A percentile compares a stretch with the other conserved stretches of the same genome.
Evolutionary conservation across 2,888 invertebrate species (phyloP).

Genomic region (Boloria selene): DNA sequence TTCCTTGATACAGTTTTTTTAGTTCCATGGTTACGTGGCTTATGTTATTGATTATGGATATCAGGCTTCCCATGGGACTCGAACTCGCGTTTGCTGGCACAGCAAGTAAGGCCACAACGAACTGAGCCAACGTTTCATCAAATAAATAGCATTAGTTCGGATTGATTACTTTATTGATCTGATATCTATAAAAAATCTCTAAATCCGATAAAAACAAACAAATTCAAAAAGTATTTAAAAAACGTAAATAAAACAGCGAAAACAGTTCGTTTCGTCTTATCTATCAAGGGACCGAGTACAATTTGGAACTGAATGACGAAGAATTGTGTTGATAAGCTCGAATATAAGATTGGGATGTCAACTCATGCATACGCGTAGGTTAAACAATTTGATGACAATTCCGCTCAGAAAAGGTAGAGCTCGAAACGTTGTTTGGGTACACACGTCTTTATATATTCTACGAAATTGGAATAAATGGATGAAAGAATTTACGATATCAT

Average conservation of each 20-base stretch:
- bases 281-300: slow-evolving; percentile 44
- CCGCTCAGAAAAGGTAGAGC: slow-evolving; percentile 56
- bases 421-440: not conserved
- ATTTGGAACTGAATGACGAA: slow-evolving; percentile 57
- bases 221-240: not conserved
- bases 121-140: too few species aligned
- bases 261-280: slow-evolving; percentile 11
- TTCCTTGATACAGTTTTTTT: too few species aligned
- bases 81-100: too few species aligned
- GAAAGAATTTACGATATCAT: not conserved
- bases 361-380: slow-evolving; percentile 50
- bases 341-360: slow-evolving; percentile 53
- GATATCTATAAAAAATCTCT: not conserved
- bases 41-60: too few species aligned
- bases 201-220: not conserved
- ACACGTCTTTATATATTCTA: not conserved
- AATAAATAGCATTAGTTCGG: too few species aligned
- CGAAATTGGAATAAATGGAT: not conserved
- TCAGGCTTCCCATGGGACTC: too few species aligned
- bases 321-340: slow-evolving; percentile 62
- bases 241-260: slow-evolving; percentile 14
- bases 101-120: too few species aligned
- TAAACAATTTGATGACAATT: slow-evolving; percentile 53
- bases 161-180: too few species aligned
- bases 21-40: too few species aligned